Evolutionary conservation across 92 coral and sea anemone species (phyloP).

Genomic region (Muricea muricata): DNA sequence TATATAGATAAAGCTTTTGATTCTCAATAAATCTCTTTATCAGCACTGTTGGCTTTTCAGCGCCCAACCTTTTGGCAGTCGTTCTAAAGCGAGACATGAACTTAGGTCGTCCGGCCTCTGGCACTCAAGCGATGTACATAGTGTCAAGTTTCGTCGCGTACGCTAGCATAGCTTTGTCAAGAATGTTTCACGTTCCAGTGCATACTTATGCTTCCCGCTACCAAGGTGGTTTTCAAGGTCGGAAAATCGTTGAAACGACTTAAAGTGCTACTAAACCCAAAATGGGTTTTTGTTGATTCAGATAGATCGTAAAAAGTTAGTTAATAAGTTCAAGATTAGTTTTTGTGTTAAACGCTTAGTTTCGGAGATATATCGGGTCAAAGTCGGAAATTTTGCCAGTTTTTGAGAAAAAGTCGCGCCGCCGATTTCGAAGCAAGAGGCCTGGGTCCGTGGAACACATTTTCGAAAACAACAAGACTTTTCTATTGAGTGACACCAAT

Average conservation of each 20-base stretch:
- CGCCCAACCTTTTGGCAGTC: neutral
- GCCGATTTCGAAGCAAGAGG: no score
- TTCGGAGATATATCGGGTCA: no score
- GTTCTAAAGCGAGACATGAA: neutral
- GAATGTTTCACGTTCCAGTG: slow-evolving; percentile 48
- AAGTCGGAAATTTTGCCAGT: no score
- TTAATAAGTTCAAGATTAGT: no score
- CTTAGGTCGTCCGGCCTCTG: neutral
- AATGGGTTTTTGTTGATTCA: no score
- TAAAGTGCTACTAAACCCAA: no score
- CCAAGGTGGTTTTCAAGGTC: slow-evolving; percentile 58
- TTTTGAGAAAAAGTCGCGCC: no score
- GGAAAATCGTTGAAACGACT: slow-evolving; percentile 48
- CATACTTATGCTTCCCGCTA: slow-evolving; percentile 56
- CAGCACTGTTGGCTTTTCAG: neutral
- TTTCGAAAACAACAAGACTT: no score
- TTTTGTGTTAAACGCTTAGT: no score
- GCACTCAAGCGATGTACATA: slow-evolving; percentile 16
- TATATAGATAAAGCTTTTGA: neutral
- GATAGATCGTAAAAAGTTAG: no score
- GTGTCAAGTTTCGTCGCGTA: slow-evolving; percentile 56
- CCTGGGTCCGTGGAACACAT: no score
- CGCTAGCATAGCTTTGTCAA: slow-evolving; percentile 55
- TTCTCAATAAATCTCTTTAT: slow-evolving; percentile 2
- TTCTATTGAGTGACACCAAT: no score